Base-by-base conservation (phyloP, 2,888 invertebrate species). In the Boloria selene region DNA sequence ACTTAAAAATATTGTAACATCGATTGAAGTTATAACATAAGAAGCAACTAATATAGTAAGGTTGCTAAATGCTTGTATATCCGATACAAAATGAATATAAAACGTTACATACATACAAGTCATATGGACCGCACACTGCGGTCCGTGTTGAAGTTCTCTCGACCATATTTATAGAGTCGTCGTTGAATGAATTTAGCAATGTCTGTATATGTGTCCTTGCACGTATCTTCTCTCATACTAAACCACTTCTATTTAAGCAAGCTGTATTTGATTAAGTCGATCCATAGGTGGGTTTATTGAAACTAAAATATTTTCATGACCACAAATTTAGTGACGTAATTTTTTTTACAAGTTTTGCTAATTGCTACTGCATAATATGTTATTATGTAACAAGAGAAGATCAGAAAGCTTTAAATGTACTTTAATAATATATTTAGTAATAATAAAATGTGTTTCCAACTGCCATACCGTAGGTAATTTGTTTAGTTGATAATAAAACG, bases 111-210 rank as follows among this genome's bases (percentile, higher is more conserved):
- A 56, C 44, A 45, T 56, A 45, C 56, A 45, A n/a, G 56, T 56
- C 56, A 45, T 45, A 45, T 59, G 26, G 31, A 59, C 59, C 59
- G 49, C 47, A 31, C 47, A 49, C 59, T 59, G 59, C 59, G 49
- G 59, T 49, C 17, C 17, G 49, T 31, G 59, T 59, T 59, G 59
- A 49, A 59, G 59, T 59, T 59, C 49, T 49, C 47, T 38, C 49
- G 31, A 49, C 59, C 59, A 59, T 47, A 49, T 38, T 59, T 59
- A 49, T 59, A 49, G 26, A 59, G 59, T 59, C 59, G 47, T 47
- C 59, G 59, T 59, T 59, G 31, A 59, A 49, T 47, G 47, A 49
- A 59, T 49, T 59, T 59, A 38, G 59, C 26, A 18, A 49, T 59
- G 49, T 59, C 49, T 59, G 45, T 56, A 56, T 22, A 22, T 22